Evolutionary conservation across 2,888 invertebrate species (phyloP).

Genomic region (Drosophila emarginata): DNA sequence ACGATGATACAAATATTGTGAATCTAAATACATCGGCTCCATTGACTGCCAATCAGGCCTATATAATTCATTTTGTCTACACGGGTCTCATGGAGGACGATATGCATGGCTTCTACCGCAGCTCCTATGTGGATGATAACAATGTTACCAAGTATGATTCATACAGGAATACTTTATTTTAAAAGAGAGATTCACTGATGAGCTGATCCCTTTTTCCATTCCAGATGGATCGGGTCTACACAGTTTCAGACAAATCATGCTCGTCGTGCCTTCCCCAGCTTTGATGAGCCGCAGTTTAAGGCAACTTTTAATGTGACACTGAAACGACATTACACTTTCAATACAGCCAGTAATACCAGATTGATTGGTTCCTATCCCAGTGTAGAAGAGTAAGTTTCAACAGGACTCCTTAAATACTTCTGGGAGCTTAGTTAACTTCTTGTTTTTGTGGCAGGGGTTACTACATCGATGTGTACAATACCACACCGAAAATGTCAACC

Average conservation of each 20-base stretch:
- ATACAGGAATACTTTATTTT: not conserved
- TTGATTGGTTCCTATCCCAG: slow-evolving; percentile 23
- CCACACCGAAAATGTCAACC: slow-evolving; percentile 87
- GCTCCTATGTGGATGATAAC: slow-evolving; percentile 80
- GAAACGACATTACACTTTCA: slow-evolving; percentile 76
- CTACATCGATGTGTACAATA: slow-evolving; percentile 70
- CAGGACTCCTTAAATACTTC: not conserved
- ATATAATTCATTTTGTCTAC: slow-evolving; percentile 83
- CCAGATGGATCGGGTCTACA: slow-evolving; percentile 86
- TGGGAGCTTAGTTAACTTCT: not conserved
- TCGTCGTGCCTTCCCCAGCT: slow-evolving; percentile 89
- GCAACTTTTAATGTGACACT: slow-evolving; percentile 85
- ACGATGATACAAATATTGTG: slow-evolving; percentile 74
- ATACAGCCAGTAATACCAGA: slow-evolving; percentile 70
- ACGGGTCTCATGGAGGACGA: slow-evolving; percentile 83
- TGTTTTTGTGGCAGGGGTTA: slow-evolving; percentile 52
- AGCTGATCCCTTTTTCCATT: not conserved
- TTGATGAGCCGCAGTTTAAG: slow-evolving; percentile 89
- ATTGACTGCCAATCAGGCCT: slow-evolving; percentile 78
- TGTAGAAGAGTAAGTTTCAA: slow-evolving; percentile 59
- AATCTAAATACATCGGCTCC: slow-evolving; percentile 71
- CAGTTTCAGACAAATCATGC: slow-evolving; percentile 88
- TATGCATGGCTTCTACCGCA: slow-evolving; percentile 84
- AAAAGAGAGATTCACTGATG: no score
- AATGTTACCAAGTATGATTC: slow-evolving; percentile 75